Evolutionary conservation across 1,140 invertebrate genomes (phyloP).

Genomic region (Oscheius sp.): DNA sequence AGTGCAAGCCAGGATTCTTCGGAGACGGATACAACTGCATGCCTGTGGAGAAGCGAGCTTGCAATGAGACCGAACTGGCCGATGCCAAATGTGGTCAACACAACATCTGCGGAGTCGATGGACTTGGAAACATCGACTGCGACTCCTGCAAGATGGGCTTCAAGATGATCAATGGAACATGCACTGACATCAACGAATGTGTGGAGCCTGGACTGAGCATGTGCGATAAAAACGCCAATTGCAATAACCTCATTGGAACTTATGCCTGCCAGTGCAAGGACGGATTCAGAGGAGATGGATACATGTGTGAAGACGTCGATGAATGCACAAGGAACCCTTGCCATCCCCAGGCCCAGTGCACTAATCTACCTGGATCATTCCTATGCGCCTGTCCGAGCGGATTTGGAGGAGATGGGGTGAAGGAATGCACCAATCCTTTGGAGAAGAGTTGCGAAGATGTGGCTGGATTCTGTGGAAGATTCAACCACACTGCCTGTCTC

Average conservation of each 20-base stretch:
- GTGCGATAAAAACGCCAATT: constrained; percentile 67
- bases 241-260: constrained; percentile 79
- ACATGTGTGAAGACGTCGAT: constrained; percentile 67
- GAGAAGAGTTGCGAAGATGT: constrained; percentile 46
- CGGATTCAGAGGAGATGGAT: constrained; percentile 80
- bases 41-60: constrained; percentile 38
- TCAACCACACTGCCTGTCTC: constrained; percentile 42
- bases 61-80: constrained; percentile 42
- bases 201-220: neutral
- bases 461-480: constrained; percentile 42
- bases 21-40: constrained; percentile 53
- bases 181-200: constrained; percentile 85
- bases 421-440: constrained; percentile 46
- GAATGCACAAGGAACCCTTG: constrained; percentile 47
- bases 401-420: constrained; percentile 45
- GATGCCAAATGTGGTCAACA: constrained; percentile 46
- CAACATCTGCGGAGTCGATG: constrained; percentile 50
- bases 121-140: constrained; percentile 42
- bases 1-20: constrained; percentile 86
- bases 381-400: constrained; percentile 47
- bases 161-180: constrained; percentile 43
- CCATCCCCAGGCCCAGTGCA: constrained; percentile 52
- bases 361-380: constrained; percentile 46
- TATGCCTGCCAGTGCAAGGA: constrained; percentile 77
- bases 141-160: constrained; percentile 48